phyloP scores from a whole-genome alignment of 2,888 invertebrate genomes.

The Ophioninae sp. region DNA sequence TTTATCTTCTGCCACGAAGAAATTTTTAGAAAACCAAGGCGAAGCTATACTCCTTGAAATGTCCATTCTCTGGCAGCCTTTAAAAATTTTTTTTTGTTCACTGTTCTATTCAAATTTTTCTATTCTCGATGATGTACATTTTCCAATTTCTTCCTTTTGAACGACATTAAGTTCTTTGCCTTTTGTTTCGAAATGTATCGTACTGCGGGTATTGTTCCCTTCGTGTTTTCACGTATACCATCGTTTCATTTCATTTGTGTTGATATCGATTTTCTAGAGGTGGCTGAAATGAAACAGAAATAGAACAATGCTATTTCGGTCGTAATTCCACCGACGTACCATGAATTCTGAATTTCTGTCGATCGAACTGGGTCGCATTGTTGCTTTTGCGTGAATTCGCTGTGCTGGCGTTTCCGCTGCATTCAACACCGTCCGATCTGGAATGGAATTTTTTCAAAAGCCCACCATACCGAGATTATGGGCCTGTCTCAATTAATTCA shows the following conservation, averaged over 20 bases:
- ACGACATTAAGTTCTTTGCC: background rate
- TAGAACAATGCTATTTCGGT: conserved; percentile 18
- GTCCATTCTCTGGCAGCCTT: background rate
- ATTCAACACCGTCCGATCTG: background rate
- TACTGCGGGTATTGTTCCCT: background rate
- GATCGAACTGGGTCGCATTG: background rate
- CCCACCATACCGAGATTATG: background rate
- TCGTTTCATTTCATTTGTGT: background rate
- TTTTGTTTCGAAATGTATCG: background rate
- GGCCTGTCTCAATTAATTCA: background rate
- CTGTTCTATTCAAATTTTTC: background rate
- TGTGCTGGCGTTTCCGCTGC: background rate
- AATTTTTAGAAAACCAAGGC: too few relatives aligned
- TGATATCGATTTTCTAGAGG: conserved; percentile 11
- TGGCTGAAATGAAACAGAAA: conserved; percentile 16
- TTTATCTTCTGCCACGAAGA: too few relatives aligned
- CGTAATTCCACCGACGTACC: background rate
- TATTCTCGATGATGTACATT: background rate
- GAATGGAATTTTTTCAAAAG: background rate
- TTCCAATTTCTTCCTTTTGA: background rate
- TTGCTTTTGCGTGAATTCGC: background rate
- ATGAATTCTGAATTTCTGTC: conserved; percentile 25
- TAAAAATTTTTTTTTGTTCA: background rate
- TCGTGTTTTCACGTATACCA: background rate
- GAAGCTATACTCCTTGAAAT: too few relatives aligned